Conservation (phyloP, 1,140 invertebrate species). For the Tribolium castaneum region DNA sequence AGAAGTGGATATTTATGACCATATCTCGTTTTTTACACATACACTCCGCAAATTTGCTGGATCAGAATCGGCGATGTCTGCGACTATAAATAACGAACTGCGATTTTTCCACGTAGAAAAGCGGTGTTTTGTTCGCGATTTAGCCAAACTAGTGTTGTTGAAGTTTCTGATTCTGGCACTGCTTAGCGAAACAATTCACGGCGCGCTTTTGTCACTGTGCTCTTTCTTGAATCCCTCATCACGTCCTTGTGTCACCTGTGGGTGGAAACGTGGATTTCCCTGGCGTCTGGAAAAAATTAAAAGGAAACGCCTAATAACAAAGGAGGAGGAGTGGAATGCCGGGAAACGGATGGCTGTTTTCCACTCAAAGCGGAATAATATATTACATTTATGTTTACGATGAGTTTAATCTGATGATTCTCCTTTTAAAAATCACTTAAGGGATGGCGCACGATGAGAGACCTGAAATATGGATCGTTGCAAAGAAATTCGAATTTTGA, state of each 20-base stretch:
- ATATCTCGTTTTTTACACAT: not conserved
- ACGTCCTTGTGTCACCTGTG: slow-evolving; percentile 7
- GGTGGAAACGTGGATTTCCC: not conserved
- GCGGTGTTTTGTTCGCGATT: not conserved
- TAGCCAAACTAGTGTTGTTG: not conserved
- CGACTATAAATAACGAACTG: not conserved
- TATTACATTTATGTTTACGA: slow-evolving; percentile 43
- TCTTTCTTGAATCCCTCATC: slow-evolving; percentile 15
- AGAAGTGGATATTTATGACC: slow-evolving; percentile 16
- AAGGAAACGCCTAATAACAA: slow-evolving; percentile 36
- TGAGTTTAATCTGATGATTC: slow-evolving; percentile 34
- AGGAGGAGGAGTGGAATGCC: slow-evolving; percentile 6
- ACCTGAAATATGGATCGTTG: slow-evolving; percentile 4
- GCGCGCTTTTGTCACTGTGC: not conserved
- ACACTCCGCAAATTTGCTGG: slow-evolving; percentile 4
- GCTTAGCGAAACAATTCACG: slow-evolving; percentile 20
- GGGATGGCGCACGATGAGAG: not conserved
- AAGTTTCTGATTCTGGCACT: not conserved
- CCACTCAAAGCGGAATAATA: slow-evolving; percentile 44
- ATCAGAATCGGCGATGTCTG: slow-evolving; percentile 5
- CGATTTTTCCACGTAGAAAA: not conserved
- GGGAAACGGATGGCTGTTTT: slow-evolving; percentile 45
- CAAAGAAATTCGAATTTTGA: not conserved
- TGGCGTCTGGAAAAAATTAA: slow-evolving; percentile 10
- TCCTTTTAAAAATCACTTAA: slow-evolving; percentile 26